Evolutionary conservation across 2,888 invertebrate species (phyloP).

Genomic region (Drosophila anomelani): DNA sequence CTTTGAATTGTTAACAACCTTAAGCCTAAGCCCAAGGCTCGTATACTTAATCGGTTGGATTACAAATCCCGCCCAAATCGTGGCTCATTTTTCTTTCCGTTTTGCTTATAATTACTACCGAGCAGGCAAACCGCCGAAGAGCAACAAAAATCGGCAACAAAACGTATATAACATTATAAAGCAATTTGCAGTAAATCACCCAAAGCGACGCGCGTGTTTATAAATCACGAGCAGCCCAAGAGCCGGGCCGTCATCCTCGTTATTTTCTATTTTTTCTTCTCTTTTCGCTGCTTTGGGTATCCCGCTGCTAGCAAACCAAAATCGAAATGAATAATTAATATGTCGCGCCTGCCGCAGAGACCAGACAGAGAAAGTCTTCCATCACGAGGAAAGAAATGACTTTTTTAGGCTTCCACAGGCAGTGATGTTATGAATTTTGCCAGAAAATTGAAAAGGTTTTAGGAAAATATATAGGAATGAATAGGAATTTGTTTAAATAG

Average conservation of each 20-base stretch:
- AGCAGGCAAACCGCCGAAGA: conserved; percentile 53
- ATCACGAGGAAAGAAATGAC: conserved; percentile 27
- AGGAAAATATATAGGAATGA: neutral
- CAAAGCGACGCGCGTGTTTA: conserved; percentile 74
- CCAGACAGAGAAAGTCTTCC: conserved; percentile 37
- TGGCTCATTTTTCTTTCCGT: conserved; percentile 31
- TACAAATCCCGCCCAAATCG: conserved; percentile 30
- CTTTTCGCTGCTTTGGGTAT: conserved; percentile 26
- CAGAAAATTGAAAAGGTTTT: neutral
- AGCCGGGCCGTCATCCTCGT: conserved; percentile 13
- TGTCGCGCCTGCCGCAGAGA: conserved; percentile 74
- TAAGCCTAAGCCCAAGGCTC: conserved; percentile 12
- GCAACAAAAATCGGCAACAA: conserved; percentile 46
- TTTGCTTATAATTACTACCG: conserved; percentile 66
- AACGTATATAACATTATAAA: conserved; percentile 79
- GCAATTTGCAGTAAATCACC: conserved; percentile 80
- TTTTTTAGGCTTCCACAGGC: conserved; percentile 1
- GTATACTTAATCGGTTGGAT: conserved; percentile 27
- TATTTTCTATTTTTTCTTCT: conserved; percentile 10
- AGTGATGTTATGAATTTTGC: neutral
- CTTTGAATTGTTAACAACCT: conserved; percentile 31
- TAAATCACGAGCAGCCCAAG: conserved; percentile 69
- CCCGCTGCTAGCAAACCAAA: conserved; percentile 61
- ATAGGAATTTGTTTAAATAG: neutral
- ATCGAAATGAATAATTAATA: conserved; percentile 80